Evolutionary conservation across 2,797 vertebrate species (phyloP), one percentile per base, ranked within the genome.

Genomic region (Siniperca obscura): DNA sequence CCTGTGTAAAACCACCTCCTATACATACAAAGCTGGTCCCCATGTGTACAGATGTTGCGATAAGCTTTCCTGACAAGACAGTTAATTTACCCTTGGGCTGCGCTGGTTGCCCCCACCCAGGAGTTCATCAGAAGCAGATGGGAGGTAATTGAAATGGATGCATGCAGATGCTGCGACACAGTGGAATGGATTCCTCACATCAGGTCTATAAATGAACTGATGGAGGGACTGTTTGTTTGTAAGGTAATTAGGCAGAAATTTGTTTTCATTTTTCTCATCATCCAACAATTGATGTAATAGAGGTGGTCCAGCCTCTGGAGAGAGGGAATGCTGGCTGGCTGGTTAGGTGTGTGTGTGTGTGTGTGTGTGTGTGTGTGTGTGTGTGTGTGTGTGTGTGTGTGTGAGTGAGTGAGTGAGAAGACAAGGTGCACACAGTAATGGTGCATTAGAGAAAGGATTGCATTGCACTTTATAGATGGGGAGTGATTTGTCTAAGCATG

Each of bases 221-320:
- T 95, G 95, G 95, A 95, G 95, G 94, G 94, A 95, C 94, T 96
- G 96, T 96, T 97, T 95, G 90, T 97, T 96, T 96, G 91, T 95
- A 91, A 95, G 95, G 96, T 97, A 97, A 98, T 98, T 97, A 98
- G 95, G 94, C 95, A 96, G 96, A 96, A 96, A 97, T 97, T 96
- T 97, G 96, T 97, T 97, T 98, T 97, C 92, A 93, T 96, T 97
- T 95, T 92, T 85, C 93, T 93, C 90, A 94, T 95, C 93, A 93
- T 86, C 89, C 87, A 79, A 82, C 84, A 90, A 94, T 95, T 93
- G 94, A 94, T 94, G 81, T 94, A 94, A 94, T 91, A 83, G 86
- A 82, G 88, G 87, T 79, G 81, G 91, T 90, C 88, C 83, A 81
- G 87, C 82, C 89, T 85, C 88, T 70, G 82, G 89, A 90, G 93